phyloP scores from a whole-genome alignment of 2,797 vertebrate species.

The Amphiprion clarkii region DNA sequence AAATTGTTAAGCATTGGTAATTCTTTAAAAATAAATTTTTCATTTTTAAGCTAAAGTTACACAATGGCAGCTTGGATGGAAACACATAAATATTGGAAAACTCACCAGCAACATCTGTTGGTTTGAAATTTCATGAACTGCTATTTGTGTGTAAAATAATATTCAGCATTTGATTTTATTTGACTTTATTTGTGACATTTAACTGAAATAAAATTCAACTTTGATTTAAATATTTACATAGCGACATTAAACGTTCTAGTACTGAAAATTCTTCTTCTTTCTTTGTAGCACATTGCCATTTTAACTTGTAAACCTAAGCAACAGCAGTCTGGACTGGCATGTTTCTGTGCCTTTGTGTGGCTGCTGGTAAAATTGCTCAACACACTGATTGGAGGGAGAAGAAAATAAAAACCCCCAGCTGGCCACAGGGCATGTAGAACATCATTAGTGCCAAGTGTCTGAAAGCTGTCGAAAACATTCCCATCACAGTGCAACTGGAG shows the following conservation, averaged over 20 bases:
- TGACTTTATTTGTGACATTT: too few species aligned
- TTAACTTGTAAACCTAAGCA: constrained; percentile 5
- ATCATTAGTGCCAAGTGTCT: constrained; percentile 79
- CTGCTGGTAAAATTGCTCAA: constrained; percentile 63
- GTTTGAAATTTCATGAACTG: too few species aligned
- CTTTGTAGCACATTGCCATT: background rate
- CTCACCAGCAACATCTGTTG: too few species aligned
- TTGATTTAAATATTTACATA: background rate
- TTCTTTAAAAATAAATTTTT: too few species aligned
- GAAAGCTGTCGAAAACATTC: constrained; percentile 78
- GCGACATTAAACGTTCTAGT: background rate
- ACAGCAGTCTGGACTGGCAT: constrained; percentile 40
- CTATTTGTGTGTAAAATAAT: too few species aligned
- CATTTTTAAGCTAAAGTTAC: too few species aligned
- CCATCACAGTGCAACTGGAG: constrained; percentile 73
- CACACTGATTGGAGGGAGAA: constrained; percentile 55
- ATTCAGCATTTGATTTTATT: too few species aligned
- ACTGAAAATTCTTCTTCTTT: background rate
- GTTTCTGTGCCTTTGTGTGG: constrained; percentile 44
- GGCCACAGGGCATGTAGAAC: constrained; percentile 70
- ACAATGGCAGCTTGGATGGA: too few species aligned
- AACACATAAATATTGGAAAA: too few species aligned
- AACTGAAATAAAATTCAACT: background rate
- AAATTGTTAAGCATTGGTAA: too few species aligned
- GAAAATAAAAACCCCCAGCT: constrained; percentile 35